A percentile compares a stretch with the other conserved stretches of the same genome.
These are phyloP conservation scores for Hormaphis cornu DNA, from an alignment of 1,140 invertebrate species.

Conservation along the genomic window DNA sequence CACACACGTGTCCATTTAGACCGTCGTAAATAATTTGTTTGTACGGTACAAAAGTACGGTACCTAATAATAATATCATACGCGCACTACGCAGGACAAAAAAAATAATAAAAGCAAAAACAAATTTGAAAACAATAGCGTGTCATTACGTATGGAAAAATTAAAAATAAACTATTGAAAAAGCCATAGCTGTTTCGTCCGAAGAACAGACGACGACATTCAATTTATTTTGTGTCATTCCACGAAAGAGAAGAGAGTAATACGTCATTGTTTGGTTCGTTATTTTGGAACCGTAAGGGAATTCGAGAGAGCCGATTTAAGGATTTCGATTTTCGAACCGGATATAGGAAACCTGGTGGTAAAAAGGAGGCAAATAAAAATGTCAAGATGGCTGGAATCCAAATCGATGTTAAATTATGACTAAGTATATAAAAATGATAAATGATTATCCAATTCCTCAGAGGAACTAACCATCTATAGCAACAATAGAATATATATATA, in stretches of 20 bases:
- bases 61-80: not conserved
- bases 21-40: not conserved
- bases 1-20: not conserved
- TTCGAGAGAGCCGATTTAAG: not conserved
- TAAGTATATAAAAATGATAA: not conserved
- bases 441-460: not conserved
- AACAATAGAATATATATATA: not conserved
- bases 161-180: no score
- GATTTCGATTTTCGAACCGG: slow-evolving; percentile 1
- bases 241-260: not conserved
- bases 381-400: not conserved
- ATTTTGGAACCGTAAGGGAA: not conserved
- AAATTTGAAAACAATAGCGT: not conserved
- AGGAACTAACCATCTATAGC: not conserved
- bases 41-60: not conserved
- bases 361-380: slow-evolving; percentile 11
- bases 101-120: not conserved
- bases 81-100: not conserved
- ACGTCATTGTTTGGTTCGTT: not conserved
- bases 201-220: not conserved
- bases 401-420: not conserved
- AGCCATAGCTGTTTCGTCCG: no score
- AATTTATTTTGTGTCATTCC: not conserved
- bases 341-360: no score
- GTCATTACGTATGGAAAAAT: not conserved